Percentiles rank a stretch among this genome's conserved stretches.
Conservation (phyloP, 2,113 vertebrate genomes). For the Gadus macrocephalus region DNA sequence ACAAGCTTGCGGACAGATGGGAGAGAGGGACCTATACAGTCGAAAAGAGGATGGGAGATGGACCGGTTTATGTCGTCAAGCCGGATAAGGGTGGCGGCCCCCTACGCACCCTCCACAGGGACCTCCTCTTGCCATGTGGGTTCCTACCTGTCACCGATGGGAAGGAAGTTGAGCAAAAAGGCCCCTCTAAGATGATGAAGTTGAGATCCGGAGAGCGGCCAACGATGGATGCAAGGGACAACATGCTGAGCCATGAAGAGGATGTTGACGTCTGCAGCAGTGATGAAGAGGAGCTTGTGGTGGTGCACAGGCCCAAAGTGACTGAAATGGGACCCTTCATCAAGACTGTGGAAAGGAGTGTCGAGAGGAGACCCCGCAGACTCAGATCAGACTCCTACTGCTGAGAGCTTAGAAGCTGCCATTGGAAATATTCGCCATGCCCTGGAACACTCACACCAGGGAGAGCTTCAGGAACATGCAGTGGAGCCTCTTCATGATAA, state of each 20-base stretch:
- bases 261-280: background rate
- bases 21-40: background rate
- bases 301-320: too few species aligned
- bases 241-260: background rate
- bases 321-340: too few species aligned
- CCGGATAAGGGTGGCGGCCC: background rate
- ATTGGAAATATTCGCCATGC: too few species aligned
- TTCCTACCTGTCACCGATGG: background rate
- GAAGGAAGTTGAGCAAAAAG: background rate
- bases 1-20: conserved; percentile 9
- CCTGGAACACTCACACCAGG: too few species aligned
- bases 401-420: too few species aligned
- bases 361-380: too few species aligned
- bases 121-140: conserved; percentile 2
- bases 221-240: background rate
- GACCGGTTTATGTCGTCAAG: background rate
- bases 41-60: background rate
- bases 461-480: too few species aligned
- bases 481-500: too few species aligned
- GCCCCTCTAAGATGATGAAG: background rate
- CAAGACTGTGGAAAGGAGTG: too few species aligned
- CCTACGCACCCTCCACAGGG: conserved; percentile 2
- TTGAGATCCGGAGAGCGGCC: background rate
- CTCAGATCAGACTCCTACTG: too few species aligned
- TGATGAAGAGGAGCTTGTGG: background rate